Base-by-base conservation (phyloP, 2,113 vertebrate genomes). In the Centropus bengalensis region DNA sequence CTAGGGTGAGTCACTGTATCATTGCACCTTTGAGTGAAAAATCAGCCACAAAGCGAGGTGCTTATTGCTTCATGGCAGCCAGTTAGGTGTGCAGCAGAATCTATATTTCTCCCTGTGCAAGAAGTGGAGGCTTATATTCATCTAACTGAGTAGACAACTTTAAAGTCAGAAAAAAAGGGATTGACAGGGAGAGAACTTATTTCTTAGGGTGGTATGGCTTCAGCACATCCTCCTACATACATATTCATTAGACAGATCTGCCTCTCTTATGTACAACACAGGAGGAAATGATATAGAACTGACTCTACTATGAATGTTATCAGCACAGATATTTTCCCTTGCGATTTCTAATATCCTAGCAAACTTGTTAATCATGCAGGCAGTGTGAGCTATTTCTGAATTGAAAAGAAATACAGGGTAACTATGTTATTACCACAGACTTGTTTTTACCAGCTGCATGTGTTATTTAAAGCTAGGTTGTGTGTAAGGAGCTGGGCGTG, bases 401-500 rank as follows among this genome's bases (percentile, higher is more conserved):
- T 5, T 79, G 74, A 54, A 64, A 89, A 89, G 44, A 14, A 93
- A 86, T 79, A 40, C 27, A 69, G 82, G 62, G 77, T 78, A 93
- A 92, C 58, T 76, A 14, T 78, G 30, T 32, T 94, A 73, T 85
- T 92, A 82, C 58, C 54, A 64, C 30, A 84, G 56, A 56, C 42
- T 75, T 62, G 17, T 52, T 88, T 91, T 80, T 74, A 82, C 80
- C 76, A 91, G 78, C 78, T 82, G 71, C 22, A 38, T 71, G 28
- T 74, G 52, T 94, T 96, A 82, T 91, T 94, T 55, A 86, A 93
- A 88, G 49, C 54, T 58, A 78, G 66, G n/a, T 69, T 89, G 15
- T 82, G 14, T 85, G 40, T 89, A 86, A 92, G 81, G 44, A 75
- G 12, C 59, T 89, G 67, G 28, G 52, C 1, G 5, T 79, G 76